These are phyloP conservation scores for Caenorhabditis inopinata DNA, from an alignment of 1,140 invertebrate genomes.

Conservation along the genomic window DNA sequence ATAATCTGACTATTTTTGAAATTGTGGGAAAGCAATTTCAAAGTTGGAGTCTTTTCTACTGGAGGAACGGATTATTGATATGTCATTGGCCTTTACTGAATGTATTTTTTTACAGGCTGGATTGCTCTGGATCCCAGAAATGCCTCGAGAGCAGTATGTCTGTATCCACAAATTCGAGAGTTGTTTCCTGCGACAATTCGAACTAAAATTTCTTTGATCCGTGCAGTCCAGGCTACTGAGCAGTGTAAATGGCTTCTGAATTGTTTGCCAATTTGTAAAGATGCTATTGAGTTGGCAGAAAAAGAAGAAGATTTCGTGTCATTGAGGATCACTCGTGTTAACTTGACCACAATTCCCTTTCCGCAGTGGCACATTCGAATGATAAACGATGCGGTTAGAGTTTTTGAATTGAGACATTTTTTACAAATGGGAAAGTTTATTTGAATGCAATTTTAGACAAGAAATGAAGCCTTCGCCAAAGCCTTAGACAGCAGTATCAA, in stretches of 20 bases:
- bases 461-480: background rate
- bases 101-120: background rate
- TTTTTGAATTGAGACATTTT: no score
- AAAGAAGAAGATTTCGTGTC: background rate
- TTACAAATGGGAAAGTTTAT: no score
- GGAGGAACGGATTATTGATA: no score
- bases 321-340: background rate
- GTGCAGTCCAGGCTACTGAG: background rate
- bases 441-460: background rate
- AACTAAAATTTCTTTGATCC: background rate
- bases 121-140: background rate
- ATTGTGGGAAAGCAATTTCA: no score
- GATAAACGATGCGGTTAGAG: conserved; percentile 5
- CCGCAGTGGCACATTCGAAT: conserved; percentile 16
- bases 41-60: no score
- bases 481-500: background rate
- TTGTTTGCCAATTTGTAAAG: background rate
- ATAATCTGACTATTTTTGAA: no score
- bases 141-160: background rate
- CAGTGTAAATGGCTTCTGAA: conserved; percentile 3
- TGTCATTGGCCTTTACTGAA: no score
- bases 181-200: background rate
- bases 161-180: background rate
- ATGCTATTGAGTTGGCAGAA: background rate
- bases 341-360: conserved; percentile 5